Conservation (phyloP, 2,888 invertebrate genomes). For the Panzeria rudis region DNA sequence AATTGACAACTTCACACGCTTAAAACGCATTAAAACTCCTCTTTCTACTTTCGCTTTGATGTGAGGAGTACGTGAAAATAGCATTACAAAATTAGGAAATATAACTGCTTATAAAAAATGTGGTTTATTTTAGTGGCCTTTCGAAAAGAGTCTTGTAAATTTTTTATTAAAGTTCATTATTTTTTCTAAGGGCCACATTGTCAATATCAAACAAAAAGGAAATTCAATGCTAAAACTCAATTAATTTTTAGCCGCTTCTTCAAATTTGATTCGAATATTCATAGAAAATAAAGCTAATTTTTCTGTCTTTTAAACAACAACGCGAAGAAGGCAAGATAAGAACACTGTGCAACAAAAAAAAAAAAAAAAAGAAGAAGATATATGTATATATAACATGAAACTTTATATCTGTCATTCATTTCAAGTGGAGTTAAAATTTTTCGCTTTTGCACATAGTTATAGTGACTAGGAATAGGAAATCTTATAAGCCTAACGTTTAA, state of each 20-base stretch:
- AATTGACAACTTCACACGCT: constrained; percentile 38
- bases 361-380: no score
- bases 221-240: constrained; percentile 42
- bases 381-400: no score
- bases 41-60: background rate
- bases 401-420: no score
- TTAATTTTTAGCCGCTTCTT: constrained; percentile 49
- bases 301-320: background rate
- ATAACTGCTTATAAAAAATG: background rate
- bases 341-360: no score
- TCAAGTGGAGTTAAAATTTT: no score
- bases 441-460: no score
- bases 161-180: constrained; percentile 23
- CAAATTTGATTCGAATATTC: constrained; percentile 36
- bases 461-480: no score
- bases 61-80: constrained; percentile 6
- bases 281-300: constrained; percentile 14
- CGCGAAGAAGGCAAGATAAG: background rate
- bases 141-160: background rate
- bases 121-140: background rate
- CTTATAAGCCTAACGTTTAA: no score
- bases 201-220: constrained; percentile 38
- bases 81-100: background rate
- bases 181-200: constrained; percentile 57
- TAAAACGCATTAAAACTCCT: constrained; percentile 8